Conservation (phyloP, 2,113 vertebrate species). For the Benitochromis conjunctus region DNA sequence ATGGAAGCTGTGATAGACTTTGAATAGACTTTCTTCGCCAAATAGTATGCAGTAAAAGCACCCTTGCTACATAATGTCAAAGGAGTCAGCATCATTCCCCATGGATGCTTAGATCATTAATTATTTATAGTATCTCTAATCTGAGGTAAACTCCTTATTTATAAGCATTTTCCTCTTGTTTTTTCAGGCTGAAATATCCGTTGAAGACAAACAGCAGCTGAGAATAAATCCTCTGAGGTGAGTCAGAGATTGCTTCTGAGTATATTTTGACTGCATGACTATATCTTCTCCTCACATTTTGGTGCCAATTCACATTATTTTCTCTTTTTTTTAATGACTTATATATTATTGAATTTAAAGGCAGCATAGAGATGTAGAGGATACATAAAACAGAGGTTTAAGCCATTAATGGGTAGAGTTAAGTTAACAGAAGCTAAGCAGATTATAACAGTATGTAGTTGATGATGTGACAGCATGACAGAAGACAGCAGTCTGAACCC, state of each 20-base stretch:
- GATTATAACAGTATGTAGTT: not conserved
- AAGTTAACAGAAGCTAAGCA: not conserved
- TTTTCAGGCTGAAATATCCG: conserved; percentile 25
- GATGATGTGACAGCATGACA: not conserved
- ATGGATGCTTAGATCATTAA: not conserved
- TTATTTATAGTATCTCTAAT: not conserved
- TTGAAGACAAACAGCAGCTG: not conserved
- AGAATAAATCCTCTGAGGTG: conserved; percentile 10
- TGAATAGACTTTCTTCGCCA: not conserved
- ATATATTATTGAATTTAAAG: not conserved
- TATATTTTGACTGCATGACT: not conserved
- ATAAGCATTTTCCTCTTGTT: not conserved
- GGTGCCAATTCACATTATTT: not conserved
- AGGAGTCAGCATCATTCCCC: not conserved
- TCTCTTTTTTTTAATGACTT: not conserved
- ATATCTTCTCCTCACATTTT: not conserved
- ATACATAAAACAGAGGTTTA: not conserved
- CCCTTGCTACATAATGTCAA: not conserved
- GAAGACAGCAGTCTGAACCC: not conserved
- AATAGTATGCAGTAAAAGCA: not conserved
- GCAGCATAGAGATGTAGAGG: not conserved
- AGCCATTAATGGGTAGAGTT: not conserved
- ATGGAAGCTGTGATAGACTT: not conserved
- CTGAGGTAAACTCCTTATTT: not conserved
- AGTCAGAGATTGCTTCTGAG: not conserved